Conservation (phyloP, 2,113 vertebrate species). For the Ammodytes marinus region DNA sequence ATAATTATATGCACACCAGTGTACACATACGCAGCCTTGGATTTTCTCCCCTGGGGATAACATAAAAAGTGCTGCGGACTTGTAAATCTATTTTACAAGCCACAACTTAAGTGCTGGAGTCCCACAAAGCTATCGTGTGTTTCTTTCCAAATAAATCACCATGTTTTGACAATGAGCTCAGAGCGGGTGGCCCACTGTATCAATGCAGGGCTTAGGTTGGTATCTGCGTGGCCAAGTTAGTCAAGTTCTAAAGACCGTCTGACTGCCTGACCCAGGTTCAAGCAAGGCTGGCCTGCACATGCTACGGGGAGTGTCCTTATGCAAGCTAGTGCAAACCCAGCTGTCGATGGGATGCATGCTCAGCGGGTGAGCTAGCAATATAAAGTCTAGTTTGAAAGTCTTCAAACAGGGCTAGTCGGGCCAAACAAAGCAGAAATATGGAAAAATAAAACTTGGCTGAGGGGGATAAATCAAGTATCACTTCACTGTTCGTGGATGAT, state of each 20-base stretch:
- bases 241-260: not conserved
- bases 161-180: constrained; percentile 47
- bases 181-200: constrained; percentile 15
- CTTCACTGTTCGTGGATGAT: not conserved
- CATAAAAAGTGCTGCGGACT: constrained; percentile 6
- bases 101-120: constrained; percentile 28
- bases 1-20: constrained; percentile 15
- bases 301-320: not conserved
- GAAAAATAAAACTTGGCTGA: constrained; percentile 1
- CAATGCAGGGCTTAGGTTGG: not conserved
- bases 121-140: constrained; percentile 15
- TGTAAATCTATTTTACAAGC: constrained; percentile 19
- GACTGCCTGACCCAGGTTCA: constrained; percentile 21
- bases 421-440: not conserved
- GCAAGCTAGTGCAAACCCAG: not conserved
- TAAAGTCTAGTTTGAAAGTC: not conserved
- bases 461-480: not conserved
- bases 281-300: constrained; percentile 16
- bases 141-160: constrained; percentile 29
- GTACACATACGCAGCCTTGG: constrained; percentile 5
- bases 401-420: not conserved
- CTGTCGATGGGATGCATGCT: not conserved
- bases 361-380: not conserved
- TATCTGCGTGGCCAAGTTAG: not conserved
- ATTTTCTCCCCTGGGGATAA: constrained; percentile 22